Evolutionary conservation across 2,888 invertebrate species (phyloP), one percentile per base, ranked within the genome.

Genomic region (Meghimatium bilineatum): DNA sequence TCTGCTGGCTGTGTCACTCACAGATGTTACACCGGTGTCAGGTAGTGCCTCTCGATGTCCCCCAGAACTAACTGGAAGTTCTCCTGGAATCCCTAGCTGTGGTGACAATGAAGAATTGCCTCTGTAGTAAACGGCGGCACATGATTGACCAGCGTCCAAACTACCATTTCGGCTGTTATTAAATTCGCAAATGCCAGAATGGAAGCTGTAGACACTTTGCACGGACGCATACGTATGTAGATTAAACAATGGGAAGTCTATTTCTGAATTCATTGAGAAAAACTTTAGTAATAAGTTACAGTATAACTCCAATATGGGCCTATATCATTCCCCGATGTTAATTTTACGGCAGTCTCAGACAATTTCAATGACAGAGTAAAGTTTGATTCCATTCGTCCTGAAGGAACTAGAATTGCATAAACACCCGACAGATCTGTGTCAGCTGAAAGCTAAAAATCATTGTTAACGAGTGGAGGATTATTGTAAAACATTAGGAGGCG

Each of bases 191-290:
- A 84, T 76, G 56, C 66, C 36, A 44, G 80, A 6, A n/a, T 56
- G 14, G 29, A 38, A 49, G 20, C 49, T n/a, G 79, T 63, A 79
- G 1, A 52, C 49, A 34, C 34, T 74, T 8, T 56, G 74, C 36
- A 79, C 74, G 26, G 67, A 66, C 63, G 80, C 91, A 85, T 92
- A 91, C 36, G 91, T 91, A 88, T 93, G 93, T 86, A 93, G 87
- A 88, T 93, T 93, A 87, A 92, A 93, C 80, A 93, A 87, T 52
- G 93, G 92, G 88, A 92, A 93, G 85, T 93, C 92, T 82, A 88
- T 87, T 85, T 90, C 91, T 29, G 91, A 88, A 91, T 92, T 91
- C 93, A 92, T 92, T 87, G 88, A 69, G n/a, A n/a, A n/a, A n/a
- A n/a, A n/a, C n/a, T n/a, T n/a, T n/a, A n/a, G n/a, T 56, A 14